A percentile compares a stretch with the other conserved stretches of the same genome.
These are phyloP conservation scores for Plodia interpunctella DNA, from an alignment of 1,140 invertebrate genomes.

Conservation along the genomic window DNA sequence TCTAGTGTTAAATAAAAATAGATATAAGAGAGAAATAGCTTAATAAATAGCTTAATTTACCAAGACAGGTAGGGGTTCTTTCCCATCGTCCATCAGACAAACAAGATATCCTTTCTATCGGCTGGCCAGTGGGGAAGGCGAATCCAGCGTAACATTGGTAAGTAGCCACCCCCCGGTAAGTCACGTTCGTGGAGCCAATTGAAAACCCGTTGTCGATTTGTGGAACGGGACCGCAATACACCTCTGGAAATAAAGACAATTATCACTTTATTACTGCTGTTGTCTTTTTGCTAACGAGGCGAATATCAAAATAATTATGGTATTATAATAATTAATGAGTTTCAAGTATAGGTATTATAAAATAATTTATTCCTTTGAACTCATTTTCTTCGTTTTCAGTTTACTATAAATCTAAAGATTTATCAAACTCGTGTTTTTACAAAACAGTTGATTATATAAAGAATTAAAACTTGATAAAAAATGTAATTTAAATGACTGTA, in stretches of 20 bases:
- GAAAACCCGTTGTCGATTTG: slow-evolving; percentile 99
- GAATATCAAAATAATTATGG: slow-evolving; percentile 16
- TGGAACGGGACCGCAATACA: slow-evolving; percentile 97
- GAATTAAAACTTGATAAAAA: too few species aligned
- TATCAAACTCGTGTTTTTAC: too few species aligned
- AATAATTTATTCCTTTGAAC: too few species aligned
- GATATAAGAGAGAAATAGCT: too few species aligned
- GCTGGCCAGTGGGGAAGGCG: slow-evolving; percentile 91
- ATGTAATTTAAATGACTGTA: too few species aligned
- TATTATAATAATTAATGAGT: neutral
- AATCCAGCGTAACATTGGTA: slow-evolving; percentile 98
- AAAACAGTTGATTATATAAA: too few species aligned
- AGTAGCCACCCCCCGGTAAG: slow-evolving; percentile 93
- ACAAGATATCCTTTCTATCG: slow-evolving; percentile 93
- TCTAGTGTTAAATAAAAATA: too few species aligned
- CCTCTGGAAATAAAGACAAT: slow-evolving; percentile 80
- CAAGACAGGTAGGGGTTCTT: slow-evolving; percentile 91
- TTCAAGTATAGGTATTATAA: too few species aligned
- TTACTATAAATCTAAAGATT: too few species aligned
- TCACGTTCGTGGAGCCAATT: slow-evolving; percentile 95
- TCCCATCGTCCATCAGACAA: slow-evolving; percentile 93
- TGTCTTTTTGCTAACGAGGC: slow-evolving; percentile 3
- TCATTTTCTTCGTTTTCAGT: too few species aligned
- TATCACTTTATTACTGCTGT: neutral
- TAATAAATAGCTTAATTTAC: slow-evolving; percentile 66